A percentile compares a stretch with the other conserved stretches of the same genome.
Conservation (phyloP, 2,113 vertebrate genomes). For the Gadus chalcogrammus region DNA sequence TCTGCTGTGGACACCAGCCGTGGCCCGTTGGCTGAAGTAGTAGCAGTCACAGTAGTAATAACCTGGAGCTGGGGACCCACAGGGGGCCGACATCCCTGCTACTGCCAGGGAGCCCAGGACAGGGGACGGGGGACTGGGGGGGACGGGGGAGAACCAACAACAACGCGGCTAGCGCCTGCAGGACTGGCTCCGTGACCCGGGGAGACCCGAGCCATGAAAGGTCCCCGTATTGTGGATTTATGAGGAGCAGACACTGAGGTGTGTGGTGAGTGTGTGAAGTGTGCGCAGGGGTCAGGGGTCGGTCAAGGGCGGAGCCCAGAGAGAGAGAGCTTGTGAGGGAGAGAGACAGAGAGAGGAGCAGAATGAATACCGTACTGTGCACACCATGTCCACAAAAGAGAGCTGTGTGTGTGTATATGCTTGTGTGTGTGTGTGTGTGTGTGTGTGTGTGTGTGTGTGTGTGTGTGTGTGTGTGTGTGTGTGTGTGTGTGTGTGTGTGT, state of each 20-base stretch:
- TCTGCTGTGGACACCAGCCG: no score
- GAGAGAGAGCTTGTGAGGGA: no score
- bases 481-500: background rate
- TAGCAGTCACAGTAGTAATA: no score
- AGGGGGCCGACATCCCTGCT: no score
- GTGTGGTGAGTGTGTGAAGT: slow-evolving; percentile 53
- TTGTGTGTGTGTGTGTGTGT: background rate
- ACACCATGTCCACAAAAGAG: slow-evolving; percentile 56
- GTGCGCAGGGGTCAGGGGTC: slow-evolving; percentile 64
- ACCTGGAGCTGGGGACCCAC: no score
- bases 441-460: slow-evolving; percentile 23
- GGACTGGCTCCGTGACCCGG: slow-evolving; percentile 38
- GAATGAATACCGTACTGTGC: slow-evolving; percentile 15
- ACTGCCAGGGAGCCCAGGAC: background rate
- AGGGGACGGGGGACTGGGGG: slow-evolving; percentile 15
- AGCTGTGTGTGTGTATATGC: slow-evolving; percentile 38
- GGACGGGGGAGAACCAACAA: slow-evolving; percentile 17
- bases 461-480: slow-evolving; percentile 1
- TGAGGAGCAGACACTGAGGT: slow-evolving; percentile 48
- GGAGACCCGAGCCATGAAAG: slow-evolving; percentile 43
- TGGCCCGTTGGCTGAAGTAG: no score
- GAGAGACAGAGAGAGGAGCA: slow-evolving; percentile 25
- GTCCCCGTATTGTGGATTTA: slow-evolving; percentile 45
- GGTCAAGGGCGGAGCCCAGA: slow-evolving; percentile 28
- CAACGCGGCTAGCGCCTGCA: slow-evolving; percentile 16